Evolutionary conservation across 2,113 vertebrate species (phyloP), one percentile per base, ranked within the genome.

Genomic region (Erinaceus europaeus): DNA sequence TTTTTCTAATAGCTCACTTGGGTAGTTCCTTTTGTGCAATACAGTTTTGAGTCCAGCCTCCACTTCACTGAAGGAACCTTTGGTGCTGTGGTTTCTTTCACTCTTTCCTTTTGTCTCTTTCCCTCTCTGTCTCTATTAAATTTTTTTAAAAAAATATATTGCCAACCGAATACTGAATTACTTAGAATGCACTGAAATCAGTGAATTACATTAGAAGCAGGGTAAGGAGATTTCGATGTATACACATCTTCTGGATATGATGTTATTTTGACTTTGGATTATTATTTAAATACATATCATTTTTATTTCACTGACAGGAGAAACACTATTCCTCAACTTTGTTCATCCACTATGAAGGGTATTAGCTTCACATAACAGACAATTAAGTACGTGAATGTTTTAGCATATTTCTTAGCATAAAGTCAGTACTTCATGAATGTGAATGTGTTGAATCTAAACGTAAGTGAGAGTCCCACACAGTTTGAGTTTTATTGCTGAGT

Each of bases 401-500:
- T 42, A 46, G 53, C 29, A 34, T 67, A 86, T 61, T 85, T 91
- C 75, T 90, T 50, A 83, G 65, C 55, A 62, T 83, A 72, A 84
- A 93, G 61, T 93, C 83, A 88, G 67, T 79, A 68, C 72, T 93
- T 90, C 80, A 89, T 81, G 87, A 92, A 91, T 78, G 67, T 82
- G 55, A 92, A 85, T 91, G 57, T 91, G 65, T 85, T 82, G 83
- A 83, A 88, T 93, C 25, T 82, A 85, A 87, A 92, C 78, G 90
- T 91, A 90, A 90, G 65, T 84, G 29, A 81, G 29, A 84, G 74
- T 87, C 69, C 15, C 52, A 73, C 55, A 65, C 38, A 94, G 57
- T 53, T 90, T 78, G 53, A 82, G 53, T 89, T 89, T 91, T 69
- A 53, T n/a, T 74, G 74, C 65, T 92, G 84, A 86, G 78, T 57